Conservation (phyloP, 2,888 invertebrate species). For the Chymomyza procnemis region DNA sequence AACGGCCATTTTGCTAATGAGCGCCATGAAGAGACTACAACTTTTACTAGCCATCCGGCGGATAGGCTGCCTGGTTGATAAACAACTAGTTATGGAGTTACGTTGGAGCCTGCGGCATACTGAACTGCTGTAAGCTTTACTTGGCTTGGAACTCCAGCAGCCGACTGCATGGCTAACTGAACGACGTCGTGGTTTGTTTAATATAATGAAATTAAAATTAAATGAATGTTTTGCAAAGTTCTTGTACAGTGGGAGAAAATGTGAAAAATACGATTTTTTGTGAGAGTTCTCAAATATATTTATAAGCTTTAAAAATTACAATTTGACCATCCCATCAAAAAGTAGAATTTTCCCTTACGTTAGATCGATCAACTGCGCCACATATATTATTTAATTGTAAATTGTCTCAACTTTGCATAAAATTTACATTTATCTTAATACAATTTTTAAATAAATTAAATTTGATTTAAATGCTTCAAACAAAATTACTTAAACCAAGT, state of each 20-base stretch:
- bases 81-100: slow-evolving; percentile 3
- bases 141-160: slow-evolving; percentile 35
- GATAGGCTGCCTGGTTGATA: slow-evolving; percentile 35
- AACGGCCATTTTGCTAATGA: slow-evolving; percentile 76
- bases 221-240: slow-evolving; percentile 71
- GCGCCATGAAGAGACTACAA: slow-evolving; percentile 52
- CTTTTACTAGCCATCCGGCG: slow-evolving; percentile 64
- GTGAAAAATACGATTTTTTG: too few relatives aligned
- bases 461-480: not conserved
- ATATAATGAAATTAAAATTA: slow-evolving; percentile 72
- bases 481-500: not conserved
- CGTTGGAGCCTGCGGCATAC: slow-evolving; percentile 7
- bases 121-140: slow-evolving; percentile 27
- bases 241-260: not conserved
- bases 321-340: too few relatives aligned
- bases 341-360: too few relatives aligned
- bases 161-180: not conserved
- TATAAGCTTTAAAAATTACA: too few relatives aligned
- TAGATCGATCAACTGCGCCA: too few relatives aligned
- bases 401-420: not conserved
- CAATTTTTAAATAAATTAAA: not conserved
- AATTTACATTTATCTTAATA: not conserved
- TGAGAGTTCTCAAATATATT: too few relatives aligned
- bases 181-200: slow-evolving; percentile 26
- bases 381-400: too few relatives aligned